Evolutionary conservation across 2,113 vertebrate species (phyloP).

Genomic region (Etia nguti): DNA sequence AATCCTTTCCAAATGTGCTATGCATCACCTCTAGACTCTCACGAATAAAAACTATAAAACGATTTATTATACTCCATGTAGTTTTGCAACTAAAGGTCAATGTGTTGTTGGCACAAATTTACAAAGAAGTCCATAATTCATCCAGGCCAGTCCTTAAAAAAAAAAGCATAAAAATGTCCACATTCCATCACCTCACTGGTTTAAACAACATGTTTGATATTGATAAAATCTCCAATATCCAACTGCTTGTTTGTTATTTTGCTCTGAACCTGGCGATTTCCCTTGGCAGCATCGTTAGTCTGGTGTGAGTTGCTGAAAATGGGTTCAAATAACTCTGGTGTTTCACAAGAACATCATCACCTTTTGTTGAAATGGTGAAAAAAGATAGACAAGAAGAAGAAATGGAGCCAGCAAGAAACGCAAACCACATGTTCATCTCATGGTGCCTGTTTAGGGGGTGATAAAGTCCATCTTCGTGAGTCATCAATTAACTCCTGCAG

Average conservation of each 20-base stretch:
- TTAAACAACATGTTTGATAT: neutral
- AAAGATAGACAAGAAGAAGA: neutral
- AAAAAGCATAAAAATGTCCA: neutral
- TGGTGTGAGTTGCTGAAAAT: neutral
- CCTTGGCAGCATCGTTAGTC: neutral
- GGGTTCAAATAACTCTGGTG: neutral
- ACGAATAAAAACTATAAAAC: neutral
- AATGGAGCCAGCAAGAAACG: conserved; percentile 29
- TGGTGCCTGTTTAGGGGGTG: conserved; percentile 9
- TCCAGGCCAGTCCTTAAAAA: neutral
- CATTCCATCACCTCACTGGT: neutral
- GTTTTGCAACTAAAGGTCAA: neutral
- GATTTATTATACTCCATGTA: conserved; percentile 9
- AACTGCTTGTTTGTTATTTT: neutral
- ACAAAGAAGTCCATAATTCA: neutral
- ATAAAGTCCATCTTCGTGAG: conserved; percentile 37
- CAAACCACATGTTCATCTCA: conserved; percentile 54
- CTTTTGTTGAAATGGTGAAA: neutral
- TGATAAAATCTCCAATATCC: neutral
- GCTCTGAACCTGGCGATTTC: neutral
- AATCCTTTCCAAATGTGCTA: conserved; percentile 36
- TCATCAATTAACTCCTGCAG: conserved; percentile 34
- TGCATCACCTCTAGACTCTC: neutral
- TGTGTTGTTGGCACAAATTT: conserved; percentile 4
- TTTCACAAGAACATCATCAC: conserved; percentile 5